Percentiles rank a stretch among this genome's conserved stretches.
Conservation (phyloP, 2,113 vertebrate genomes). For the Lanius ludovicianus region DNA sequence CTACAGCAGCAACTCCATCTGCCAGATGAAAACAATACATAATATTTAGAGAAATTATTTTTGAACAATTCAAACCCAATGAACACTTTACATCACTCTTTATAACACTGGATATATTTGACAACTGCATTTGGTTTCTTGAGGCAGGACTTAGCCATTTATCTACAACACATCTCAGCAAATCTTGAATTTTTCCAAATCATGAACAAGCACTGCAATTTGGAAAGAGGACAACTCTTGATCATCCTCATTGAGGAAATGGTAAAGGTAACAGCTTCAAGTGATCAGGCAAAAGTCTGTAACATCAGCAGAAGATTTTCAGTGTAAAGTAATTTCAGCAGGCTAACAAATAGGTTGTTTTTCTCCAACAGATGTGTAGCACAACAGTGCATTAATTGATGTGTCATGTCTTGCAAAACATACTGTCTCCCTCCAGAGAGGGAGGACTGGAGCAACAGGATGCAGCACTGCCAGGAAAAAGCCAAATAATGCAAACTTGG, state of each 20-base stretch:
- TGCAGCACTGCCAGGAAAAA: neutral
- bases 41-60: conserved; percentile 27
- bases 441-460: neutral
- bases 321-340: conserved; percentile 18
- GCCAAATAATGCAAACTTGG: neutral
- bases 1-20: conserved; percentile 18
- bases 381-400: conserved; percentile 39
- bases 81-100: neutral
- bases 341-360: conserved; percentile 22
- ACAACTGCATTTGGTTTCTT: neutral
- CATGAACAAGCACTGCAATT: neutral
- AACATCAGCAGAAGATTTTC: conserved; percentile 1
- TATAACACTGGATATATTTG: neutral
- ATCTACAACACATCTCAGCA: neutral
- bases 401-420: conserved; percentile 9
- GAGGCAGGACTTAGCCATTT: neutral
- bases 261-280: conserved; percentile 10
- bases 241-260: neutral
- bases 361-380: neutral
- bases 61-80: neutral
- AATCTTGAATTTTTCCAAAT: neutral
- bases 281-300: neutral
- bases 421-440: neutral
- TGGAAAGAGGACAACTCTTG: neutral
- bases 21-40: conserved; percentile 34